Evolutionary conservation across 2,888 invertebrate genomes (phyloP).

Genomic region (Invenusta paracnida): DNA sequence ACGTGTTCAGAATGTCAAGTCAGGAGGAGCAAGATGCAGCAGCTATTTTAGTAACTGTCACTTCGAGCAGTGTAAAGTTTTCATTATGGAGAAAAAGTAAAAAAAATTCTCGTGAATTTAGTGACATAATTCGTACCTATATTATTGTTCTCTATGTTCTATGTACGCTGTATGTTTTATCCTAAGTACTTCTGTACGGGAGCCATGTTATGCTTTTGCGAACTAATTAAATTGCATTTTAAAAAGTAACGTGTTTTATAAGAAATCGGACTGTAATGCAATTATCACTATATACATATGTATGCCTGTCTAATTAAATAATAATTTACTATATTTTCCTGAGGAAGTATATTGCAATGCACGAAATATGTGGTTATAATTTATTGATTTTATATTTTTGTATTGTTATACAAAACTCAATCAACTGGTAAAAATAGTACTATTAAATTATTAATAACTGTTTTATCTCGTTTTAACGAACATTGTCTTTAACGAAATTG

Average conservation of each 20-base stretch:
- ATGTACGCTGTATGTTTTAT: slow-evolving; percentile 23
- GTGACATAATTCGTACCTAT: slow-evolving; percentile 18
- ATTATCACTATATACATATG: too few species aligned
- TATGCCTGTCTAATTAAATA: too few species aligned
- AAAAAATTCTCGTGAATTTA: not conserved
- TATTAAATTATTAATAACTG: too few species aligned
- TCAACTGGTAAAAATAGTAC: too few species aligned
- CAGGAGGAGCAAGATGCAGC: not conserved
- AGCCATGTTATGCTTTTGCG: slow-evolving; percentile 27
- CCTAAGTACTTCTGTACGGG: slow-evolving; percentile 18
- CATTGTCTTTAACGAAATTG: too few species aligned
- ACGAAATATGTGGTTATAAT: too few species aligned
- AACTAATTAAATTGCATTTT: slow-evolving; percentile 29
- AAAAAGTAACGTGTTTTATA: slow-evolving; percentile 26
- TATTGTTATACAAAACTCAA: too few species aligned
- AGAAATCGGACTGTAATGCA: slow-evolving; percentile 26
- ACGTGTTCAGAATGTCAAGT: not conserved
- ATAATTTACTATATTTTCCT: too few species aligned
- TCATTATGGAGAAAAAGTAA: not conserved
- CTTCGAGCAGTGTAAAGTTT: not conserved
- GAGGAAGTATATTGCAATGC: too few species aligned
- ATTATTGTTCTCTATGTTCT: slow-evolving; percentile 29
- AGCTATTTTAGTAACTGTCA: not conserved
- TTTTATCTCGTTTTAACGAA: too few species aligned
- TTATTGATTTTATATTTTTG: not conserved